Base-by-base conservation (phyloP, 1,140 invertebrate genomes). In the Condylostylus longicornis region DNA sequence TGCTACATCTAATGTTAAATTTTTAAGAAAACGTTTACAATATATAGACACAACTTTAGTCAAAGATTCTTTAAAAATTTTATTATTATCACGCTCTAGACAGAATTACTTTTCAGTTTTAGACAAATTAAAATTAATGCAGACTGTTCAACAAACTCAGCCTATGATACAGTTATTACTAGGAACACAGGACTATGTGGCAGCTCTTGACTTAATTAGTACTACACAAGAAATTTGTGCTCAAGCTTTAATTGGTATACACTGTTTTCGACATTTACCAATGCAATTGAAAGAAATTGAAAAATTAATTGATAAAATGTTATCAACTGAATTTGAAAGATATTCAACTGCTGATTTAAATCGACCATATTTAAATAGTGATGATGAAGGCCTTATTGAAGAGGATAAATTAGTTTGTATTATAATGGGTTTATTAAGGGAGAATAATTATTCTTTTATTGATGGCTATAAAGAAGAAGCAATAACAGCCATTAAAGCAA, bases 241-340 rank as follows among this genome's bases (percentile, higher is more conserved):
- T 4, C 79, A 84, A 46, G 88, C 95, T 59, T 65, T 98, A 31
- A 77, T 80, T 39, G 90, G 89, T 18, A 74, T 96, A 31, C 83
- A 88, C 51, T 88, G 90, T 59, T 93, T 97, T 58, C 81, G 93
- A 54, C 90, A 98, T 67, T 67, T 98, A 43, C 82, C 87, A 44
- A 88, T 86, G 31, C 91, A 98, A 64, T 67, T 99, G n/a, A 81
- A 78, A 41, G 95, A 98, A 72, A 88, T 98, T 75, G 82, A 91
- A 51, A 81, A 84, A 54, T 67, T 95, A 5, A 96, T 98, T 49
- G 88, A 96, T 50, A 93, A 91, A 65, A 94, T 98, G 87, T 70
- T 98, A 42, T 79, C 79, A 34, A 86, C 87, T 32, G 95, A 99
- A 61, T 96, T 98, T 64, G 79, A 85, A 51, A 74, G 82, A 45